Percentiles rank a stretch among this genome's conserved stretches.
Evolutionary conservation across 2,113 vertebrate species (phyloP).

Genomic region (Grantiella picta): DNA sequence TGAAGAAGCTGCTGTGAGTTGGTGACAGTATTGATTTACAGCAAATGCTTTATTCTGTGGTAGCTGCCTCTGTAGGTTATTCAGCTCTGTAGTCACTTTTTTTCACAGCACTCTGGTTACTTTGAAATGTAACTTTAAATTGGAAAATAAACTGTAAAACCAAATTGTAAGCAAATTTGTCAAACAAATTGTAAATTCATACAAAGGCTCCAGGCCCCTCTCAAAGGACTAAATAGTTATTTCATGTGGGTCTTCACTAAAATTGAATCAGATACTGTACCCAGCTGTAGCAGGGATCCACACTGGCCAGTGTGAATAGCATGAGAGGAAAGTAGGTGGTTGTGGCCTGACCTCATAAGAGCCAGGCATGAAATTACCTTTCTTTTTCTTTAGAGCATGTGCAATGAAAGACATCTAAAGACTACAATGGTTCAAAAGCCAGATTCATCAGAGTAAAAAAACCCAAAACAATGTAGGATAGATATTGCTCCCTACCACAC

Average conservation of each 20-base stretch:
- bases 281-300: not conserved
- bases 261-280: not conserved
- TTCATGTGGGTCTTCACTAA: not conserved
- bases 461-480: not conserved
- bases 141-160: not conserved
- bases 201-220: rapidly evolving
- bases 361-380: not conserved
- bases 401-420: not conserved
- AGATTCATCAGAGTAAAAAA: not conserved
- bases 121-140: not conserved
- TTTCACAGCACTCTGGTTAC: not conserved
- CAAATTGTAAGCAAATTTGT: not conserved
- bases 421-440: not conserved
- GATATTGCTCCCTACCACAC: not conserved
- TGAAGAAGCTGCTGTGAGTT: not conserved
- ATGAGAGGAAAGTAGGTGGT: not conserved
- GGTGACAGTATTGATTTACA: not conserved
- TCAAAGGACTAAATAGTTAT: not conserved
- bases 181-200: not conserved
- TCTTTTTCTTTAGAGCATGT: not conserved
- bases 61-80: not conserved
- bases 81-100: not conserved
- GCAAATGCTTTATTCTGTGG: not conserved
- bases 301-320: not conserved
- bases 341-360: not conserved